phyloP scores from a whole-genome alignment of 2,113 vertebrate species.

The Herpetotheres cachinnans region DNA sequence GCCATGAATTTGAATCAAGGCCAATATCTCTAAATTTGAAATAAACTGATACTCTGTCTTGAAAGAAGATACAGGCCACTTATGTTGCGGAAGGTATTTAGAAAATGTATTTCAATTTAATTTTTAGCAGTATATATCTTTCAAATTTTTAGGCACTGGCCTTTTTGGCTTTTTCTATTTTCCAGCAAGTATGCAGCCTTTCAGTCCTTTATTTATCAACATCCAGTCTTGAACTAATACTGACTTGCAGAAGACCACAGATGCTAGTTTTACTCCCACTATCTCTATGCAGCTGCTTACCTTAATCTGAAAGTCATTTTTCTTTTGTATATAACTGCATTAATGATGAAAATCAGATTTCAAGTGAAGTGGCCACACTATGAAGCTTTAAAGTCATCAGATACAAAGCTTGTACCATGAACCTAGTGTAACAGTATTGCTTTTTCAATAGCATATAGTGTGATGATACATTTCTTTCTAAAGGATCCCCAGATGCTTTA shows the following conservation, averaged over 20 bases:
- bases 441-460: not conserved
- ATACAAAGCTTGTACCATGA: conserved; percentile 57
- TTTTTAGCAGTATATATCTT: conserved; percentile 66
- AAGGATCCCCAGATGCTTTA: not conserved
- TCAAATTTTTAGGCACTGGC: conserved; percentile 46
- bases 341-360: conserved; percentile 69
- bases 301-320: conserved; percentile 70
- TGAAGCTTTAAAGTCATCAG: conserved; percentile 56
- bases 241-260: conserved; percentile 46
- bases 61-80: conserved; percentile 77
- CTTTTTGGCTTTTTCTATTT: conserved; percentile 38
- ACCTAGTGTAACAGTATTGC: not conserved
- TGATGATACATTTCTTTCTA: not conserved
- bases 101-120: conserved; percentile 79
- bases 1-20: conserved; percentile 86
- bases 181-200: conserved; percentile 18
- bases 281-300: conserved; percentile 30
- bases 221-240: conserved; percentile 39
- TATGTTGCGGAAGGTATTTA: conserved; percentile 76
- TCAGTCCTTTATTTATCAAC: conserved; percentile 61
- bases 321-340: conserved; percentile 62
- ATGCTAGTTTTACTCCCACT: conserved; percentile 48
- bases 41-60: conserved; percentile 83
- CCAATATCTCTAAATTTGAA: conserved; percentile 86
- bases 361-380: conserved; percentile 53